Conservation (phyloP, 1,140 invertebrate species). For the Lysiphlebus fabarum region DNA sequence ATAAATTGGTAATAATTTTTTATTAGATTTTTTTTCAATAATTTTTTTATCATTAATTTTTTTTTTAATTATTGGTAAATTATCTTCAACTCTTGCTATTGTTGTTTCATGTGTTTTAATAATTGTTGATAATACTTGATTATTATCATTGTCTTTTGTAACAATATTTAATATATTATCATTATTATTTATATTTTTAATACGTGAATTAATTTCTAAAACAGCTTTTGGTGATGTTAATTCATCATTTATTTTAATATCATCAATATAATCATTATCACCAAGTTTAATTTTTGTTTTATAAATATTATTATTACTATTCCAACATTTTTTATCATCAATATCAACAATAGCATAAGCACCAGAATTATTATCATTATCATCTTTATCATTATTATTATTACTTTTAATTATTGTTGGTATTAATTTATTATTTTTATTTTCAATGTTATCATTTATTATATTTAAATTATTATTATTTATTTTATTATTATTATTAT, state of each 20-base stretch:
- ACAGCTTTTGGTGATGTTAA: constrained; percentile 20
- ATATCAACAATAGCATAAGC: constrained; percentile 15
- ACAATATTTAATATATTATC: constrained; percentile 21
- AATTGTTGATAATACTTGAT: constrained; percentile 32
- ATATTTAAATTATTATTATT: constrained; percentile 2
- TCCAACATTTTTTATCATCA: constrained; percentile 9
- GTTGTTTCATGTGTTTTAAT: constrained; percentile 32
- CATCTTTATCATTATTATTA: neutral
- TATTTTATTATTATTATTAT: constrained; percentile 14
- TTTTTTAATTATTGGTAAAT: constrained; percentile 14
- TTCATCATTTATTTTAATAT: constrained; percentile 15
- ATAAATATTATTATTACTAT: constrained; percentile 20
- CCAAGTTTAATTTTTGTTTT: constrained; percentile 22
- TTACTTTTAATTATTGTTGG: neutral
- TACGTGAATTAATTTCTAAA: constrained; percentile 15
- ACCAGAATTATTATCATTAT: constrained; percentile 5
- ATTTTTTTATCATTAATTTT: constrained; percentile 17
- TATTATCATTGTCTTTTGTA: constrained; percentile 32
- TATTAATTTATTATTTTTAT: neutral
- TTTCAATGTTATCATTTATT: neutral
- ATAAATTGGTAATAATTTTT: constrained; percentile 21
- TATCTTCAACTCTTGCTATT: constrained; percentile 35
- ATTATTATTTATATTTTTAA: neutral
- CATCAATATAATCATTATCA: neutral
- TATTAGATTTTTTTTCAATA: neutral